A percentile compares a stretch with the other conserved stretches of the same genome.
These are phyloP conservation scores for Iphiclides podalirius DNA, from an alignment of 2,888 invertebrate genomes.

Conservation along the genomic window DNA sequence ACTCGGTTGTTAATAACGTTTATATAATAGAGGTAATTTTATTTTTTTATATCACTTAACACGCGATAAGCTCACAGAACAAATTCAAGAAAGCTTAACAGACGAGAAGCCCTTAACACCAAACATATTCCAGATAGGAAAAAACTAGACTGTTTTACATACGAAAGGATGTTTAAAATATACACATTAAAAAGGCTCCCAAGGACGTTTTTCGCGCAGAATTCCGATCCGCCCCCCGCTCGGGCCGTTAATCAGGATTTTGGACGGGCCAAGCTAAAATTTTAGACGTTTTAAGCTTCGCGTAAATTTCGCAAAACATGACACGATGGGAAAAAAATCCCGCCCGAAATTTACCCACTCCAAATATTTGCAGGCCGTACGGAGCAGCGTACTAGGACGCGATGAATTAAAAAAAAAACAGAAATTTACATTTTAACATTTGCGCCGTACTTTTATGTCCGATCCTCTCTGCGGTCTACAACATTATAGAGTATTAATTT, in stretches of 20 bases:
- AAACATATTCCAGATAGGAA: too few species aligned
- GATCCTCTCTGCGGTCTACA: too few species aligned
- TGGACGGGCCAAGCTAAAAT: slow-evolving; percentile 82
- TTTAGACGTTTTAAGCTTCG: slow-evolving; percentile 77
- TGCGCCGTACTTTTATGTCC: too few species aligned
- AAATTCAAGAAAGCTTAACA: too few species aligned
- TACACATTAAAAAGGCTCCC: slow-evolving; percentile 56
- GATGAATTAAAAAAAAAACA: slow-evolving; percentile 5
- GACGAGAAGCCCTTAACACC: too few species aligned
- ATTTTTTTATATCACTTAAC: too few species aligned
- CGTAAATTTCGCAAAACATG: slow-evolving; percentile 78
- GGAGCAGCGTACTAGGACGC: slow-evolving; percentile 6
- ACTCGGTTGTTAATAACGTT: too few species aligned
- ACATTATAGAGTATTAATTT: too few species aligned
- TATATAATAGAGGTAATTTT: too few species aligned
- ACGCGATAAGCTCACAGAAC: too few species aligned
- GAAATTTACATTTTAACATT: slow-evolving; percentile 1
- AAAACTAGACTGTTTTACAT: slow-evolving; percentile 3
- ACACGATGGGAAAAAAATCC: slow-evolving; percentile 60
- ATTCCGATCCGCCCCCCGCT: slow-evolving; percentile 51
- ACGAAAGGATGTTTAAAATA: slow-evolving; percentile 47
- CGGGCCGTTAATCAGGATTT: slow-evolving; percentile 84
- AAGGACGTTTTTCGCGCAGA: slow-evolving; percentile 54
- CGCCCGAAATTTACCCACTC: slow-evolving; percentile 53
- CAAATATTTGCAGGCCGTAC: slow-evolving; percentile 29